These are phyloP conservation scores for Fissipunctia ypsillon DNA, from an alignment of 2,888 invertebrate genomes.

Conservation along the genomic window DNA sequence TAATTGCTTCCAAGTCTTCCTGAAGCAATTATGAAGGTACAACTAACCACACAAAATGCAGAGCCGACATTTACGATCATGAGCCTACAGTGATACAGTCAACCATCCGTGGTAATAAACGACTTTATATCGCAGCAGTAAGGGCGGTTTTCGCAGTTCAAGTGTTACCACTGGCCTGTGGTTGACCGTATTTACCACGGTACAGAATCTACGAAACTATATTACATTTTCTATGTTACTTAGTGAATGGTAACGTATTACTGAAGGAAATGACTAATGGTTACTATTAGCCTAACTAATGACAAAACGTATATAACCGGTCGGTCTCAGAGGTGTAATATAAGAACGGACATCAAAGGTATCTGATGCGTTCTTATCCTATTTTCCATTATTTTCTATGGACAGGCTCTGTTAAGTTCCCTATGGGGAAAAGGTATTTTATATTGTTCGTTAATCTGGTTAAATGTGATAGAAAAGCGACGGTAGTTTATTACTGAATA, in stretches of 20 bases:
- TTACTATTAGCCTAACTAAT: slow-evolving; percentile 80
- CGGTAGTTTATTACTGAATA: neutral
- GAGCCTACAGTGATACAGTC: neutral
- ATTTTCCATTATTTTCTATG: slow-evolving; percentile 34
- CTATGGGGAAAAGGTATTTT: slow-evolving; percentile 7
- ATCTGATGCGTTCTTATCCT: slow-evolving; percentile 43
- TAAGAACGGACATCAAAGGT: slow-evolving; percentile 62
- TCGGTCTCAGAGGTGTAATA: slow-evolving; percentile 65
- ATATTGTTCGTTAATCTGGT: slow-evolving; percentile 18
- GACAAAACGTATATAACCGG: slow-evolving; percentile 68
- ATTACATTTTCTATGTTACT: slow-evolving; percentile 67
- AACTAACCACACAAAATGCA: slow-evolving; percentile 76
- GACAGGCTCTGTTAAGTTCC: slow-evolving; percentile 20
- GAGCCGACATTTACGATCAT: slow-evolving; percentile 73
- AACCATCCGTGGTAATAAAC: neutral
- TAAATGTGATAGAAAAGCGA: slow-evolving; percentile 9
- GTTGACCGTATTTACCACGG: neutral
- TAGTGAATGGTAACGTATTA: slow-evolving; percentile 81
- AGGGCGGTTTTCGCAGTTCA: neutral
- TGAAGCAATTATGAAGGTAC: too few relatives aligned
- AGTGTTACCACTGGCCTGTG: neutral
- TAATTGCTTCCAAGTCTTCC: slow-evolving; percentile 82
- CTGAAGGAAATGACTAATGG: slow-evolving; percentile 79
- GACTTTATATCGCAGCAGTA: neutral
- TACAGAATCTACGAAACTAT: slow-evolving; percentile 19